phyloP scores from a whole-genome alignment of 2,113 vertebrate species.

The Centropus bengalensis region DNA sequence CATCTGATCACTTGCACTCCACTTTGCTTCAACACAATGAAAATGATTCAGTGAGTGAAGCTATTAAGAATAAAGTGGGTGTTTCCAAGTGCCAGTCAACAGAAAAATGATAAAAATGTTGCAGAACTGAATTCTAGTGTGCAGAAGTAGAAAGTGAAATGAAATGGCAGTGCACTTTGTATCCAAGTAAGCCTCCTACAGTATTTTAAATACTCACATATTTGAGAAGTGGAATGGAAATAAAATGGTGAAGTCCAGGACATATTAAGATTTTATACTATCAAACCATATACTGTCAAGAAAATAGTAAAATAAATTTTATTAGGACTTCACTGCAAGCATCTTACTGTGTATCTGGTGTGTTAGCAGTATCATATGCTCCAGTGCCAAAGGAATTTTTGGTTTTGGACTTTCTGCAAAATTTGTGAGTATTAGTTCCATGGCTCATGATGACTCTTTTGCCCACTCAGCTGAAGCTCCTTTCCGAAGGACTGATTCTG shows the following conservation, averaged over 20 bases:
- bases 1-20: neutral
- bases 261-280: neutral
- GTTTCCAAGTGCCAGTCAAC: slow-evolving; percentile 39
- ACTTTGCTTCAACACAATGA: neutral
- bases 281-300: neutral
- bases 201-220: neutral
- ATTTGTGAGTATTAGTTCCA: neutral
- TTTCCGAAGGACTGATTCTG: neutral
- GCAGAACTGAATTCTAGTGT: neutral
- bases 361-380: neutral
- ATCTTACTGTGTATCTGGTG: neutral
- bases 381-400: neutral
- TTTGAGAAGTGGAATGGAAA: neutral
- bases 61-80: slow-evolving; percentile 14
- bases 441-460: neutral
- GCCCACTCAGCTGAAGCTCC: neutral
- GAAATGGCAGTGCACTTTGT: neutral
- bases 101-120: slow-evolving; percentile 30
- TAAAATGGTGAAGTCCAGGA: neutral
- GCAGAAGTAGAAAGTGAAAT: slow-evolving; percentile 5
- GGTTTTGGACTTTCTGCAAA: neutral
- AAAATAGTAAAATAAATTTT: neutral
- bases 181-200: neutral
- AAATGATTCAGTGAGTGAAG: slow-evolving; percentile 8
- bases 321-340: neutral